Percentiles rank a stretch among this genome's conserved stretches.
Conservation (phyloP, 2,113 vertebrate genomes). For the Noturus placidus region DNA sequence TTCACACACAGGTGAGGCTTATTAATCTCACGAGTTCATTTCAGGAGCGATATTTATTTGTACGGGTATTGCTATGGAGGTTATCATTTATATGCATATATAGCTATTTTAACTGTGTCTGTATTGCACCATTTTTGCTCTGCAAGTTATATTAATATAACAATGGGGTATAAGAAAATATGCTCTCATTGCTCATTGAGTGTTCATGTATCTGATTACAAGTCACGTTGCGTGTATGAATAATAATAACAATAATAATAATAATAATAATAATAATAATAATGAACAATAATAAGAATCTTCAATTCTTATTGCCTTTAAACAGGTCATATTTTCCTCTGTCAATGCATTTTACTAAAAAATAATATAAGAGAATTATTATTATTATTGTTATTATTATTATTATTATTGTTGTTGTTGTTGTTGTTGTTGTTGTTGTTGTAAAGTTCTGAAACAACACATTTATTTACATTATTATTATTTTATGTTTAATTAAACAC, state of each 20-base stretch:
- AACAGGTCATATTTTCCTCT: not conserved
- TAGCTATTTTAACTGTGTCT: no score
- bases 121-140: no score
- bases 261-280: no score
- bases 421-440: not conserved
- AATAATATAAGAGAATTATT: not conserved
- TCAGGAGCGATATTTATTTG: not conserved
- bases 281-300: no score
- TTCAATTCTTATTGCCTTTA: not conserved
- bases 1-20: constrained; percentile 13
- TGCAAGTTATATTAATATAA: not conserved
- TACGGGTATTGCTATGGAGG: no score
- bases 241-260: no score
- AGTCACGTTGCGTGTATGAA: no score
- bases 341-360: not conserved
- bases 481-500: not conserved
- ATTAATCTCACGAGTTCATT: constrained; percentile 4
- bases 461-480: not conserved
- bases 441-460: not conserved
- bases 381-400: not conserved
- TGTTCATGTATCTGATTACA: no score
- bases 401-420: not conserved
- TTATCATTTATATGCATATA: not conserved
- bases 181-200: no score
- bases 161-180: not conserved